Base-by-base conservation (phyloP, 1,140 invertebrate species). In the Holcopasites calliopsidis region DNA sequence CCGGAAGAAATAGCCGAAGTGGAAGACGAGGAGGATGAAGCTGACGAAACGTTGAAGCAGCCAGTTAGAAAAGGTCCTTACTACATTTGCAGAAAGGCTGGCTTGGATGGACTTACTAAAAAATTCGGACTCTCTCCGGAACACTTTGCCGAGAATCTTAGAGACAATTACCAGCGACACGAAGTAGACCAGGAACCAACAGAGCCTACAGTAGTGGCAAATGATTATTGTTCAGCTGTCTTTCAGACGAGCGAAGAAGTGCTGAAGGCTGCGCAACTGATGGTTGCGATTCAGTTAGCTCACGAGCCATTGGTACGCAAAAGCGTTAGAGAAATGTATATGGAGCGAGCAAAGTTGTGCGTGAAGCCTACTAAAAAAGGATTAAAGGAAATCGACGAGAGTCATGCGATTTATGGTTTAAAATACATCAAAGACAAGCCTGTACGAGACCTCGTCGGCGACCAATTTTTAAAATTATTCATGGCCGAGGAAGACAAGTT, bases 381-480 rank as follows among this genome's bases (percentile, higher is more conserved):
- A 1, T 90, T 97, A 1, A 98, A 98, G 91, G 95, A 98, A 80
- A 98, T 98, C 80, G 97, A 98, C 86, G 99, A 99, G 91, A 95
- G 95, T 77, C 98, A 99, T 91, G 93, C 95, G 0, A 96, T 97
- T 74, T 97, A 95, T 81, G 92, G 93, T 88, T 95, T 99, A 93
- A 99, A 99, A 87, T 99, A 99, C 89, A 85, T 99, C 5, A 97
- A 97, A 86, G 96, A 97, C 85, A 99, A 99, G 89, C 98, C 98
- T 0, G 97, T 99, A 0, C 93, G 95, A 11, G 97, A 99, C 89
- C 92, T 99, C 8, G 94, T 94, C 5, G 95, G 95, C 3, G 98
- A 99, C 83, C 96, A 99, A 87, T 99, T 96, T 90, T 92, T 99
- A 3, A 96, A 97, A 85, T 87, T 98, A 31, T 86, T 92, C 0